A percentile compares a stretch with the other conserved stretches of the same genome.
These are phyloP conservation scores for Eolophus roseicapilla DNA, from an alignment of 2,113 vertebrate genomes.

Conservation along the genomic window DNA sequence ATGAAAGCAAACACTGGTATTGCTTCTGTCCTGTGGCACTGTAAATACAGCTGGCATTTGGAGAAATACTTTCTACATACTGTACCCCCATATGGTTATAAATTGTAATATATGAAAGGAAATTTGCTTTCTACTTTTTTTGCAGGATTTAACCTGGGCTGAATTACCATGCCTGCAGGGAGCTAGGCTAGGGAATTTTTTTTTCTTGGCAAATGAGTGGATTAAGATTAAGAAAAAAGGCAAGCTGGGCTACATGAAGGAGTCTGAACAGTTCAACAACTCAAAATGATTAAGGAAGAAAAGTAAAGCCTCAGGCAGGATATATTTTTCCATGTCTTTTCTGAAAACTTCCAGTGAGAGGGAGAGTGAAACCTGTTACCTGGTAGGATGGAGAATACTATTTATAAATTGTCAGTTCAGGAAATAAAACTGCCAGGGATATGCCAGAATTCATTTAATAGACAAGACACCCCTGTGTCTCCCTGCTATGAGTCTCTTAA, in stretches of 20 bases:
- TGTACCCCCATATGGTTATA: neutral
- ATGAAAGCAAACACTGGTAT: neutral
- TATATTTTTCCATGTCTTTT: slow-evolving; percentile 7
- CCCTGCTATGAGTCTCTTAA: neutral
- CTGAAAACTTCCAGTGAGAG: neutral
- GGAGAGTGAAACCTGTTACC: neutral
- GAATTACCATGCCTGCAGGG: neutral
- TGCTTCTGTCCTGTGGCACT: neutral
- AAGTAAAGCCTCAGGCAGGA: neutral
- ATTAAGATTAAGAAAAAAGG: neutral
- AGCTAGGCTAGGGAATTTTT: neutral
- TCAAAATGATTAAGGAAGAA: neutral
- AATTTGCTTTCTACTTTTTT: neutral
- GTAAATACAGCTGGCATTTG: neutral
- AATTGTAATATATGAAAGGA: neutral
- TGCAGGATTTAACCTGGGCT: neutral
- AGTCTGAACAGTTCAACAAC: neutral
- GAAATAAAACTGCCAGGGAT: neutral
- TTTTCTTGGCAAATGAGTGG: neutral
- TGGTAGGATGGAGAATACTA: neutral
- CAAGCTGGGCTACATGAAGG: neutral
- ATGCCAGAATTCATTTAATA: neutral
- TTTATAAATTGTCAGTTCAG: slow-evolving; percentile 13
- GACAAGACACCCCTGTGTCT: neutral
- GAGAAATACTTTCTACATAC: neutral